Conservation (phyloP, 2,113 vertebrate genomes). For the Callipepla squamata region DNA sequence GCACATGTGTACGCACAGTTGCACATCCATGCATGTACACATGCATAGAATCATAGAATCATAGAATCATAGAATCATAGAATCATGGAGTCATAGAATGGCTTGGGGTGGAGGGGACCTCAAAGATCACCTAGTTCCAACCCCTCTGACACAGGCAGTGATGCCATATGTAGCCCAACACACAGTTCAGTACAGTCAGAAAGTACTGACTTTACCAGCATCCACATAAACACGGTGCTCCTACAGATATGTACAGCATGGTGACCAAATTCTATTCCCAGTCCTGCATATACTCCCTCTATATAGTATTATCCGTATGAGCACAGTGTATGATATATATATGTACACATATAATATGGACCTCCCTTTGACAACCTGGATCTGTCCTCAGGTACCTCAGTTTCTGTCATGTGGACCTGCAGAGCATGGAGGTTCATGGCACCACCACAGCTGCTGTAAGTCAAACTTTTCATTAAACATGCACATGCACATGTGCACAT, state of each 20-base stretch:
- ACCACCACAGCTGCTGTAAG: neutral
- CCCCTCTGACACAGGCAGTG: too few species aligned
- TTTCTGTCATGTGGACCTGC: neutral
- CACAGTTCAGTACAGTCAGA: neutral
- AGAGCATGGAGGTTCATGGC: neutral
- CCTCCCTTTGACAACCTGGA: neutral
- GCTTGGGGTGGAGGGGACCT: too few species aligned
- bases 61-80: too few species aligned
- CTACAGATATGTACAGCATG: neutral
- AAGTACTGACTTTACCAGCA: neutral
- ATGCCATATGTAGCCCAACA: neutral
- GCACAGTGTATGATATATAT: neutral
- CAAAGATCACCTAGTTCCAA: too few species aligned
- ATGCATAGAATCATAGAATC: too few species aligned
- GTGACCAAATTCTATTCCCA: neutral
- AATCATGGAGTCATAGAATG: too few species aligned
- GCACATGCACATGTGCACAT: rapidly evolving
- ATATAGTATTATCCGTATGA: neutral
- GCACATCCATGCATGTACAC: neutral
- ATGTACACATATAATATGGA: neutral
- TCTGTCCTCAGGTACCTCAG: neutral
- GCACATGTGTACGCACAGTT: neutral
- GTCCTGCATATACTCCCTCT: neutral
- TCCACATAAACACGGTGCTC: neutral
- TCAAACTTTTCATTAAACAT: neutral